Percentiles rank a stretch among this genome's conserved stretches.
Conservation (phyloP, 2,888 invertebrate species). For the Dolichopus griseipennis region DNA sequence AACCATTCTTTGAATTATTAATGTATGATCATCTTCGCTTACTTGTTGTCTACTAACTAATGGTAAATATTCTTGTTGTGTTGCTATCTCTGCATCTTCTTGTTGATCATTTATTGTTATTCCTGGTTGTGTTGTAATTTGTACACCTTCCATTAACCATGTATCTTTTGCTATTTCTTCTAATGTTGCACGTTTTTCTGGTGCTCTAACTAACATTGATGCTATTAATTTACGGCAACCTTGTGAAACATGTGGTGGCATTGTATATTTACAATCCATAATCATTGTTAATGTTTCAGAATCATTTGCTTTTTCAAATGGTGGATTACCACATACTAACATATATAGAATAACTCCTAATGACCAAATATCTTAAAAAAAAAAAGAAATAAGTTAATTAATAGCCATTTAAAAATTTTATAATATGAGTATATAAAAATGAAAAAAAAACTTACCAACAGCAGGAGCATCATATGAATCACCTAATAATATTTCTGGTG, state of each 20-base stretch:
- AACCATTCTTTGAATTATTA: conserved; percentile 92
- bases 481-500: conserved; percentile 96
- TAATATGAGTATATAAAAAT: background rate
- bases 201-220: conserved; percentile 88
- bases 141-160: conserved; percentile 62
- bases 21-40: conserved; percentile 81
- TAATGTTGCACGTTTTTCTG: conserved; percentile 79
- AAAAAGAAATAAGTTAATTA: conserved; percentile 15
- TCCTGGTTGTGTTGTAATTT: conserved; percentile 34
- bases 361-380: conserved; percentile 84
- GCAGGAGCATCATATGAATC: conserved; percentile 99
- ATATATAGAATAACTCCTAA: conserved; percentile 97
- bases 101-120: conserved; percentile 30
- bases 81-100: conserved; percentile 46
- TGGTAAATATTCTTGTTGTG: conserved; percentile 60
- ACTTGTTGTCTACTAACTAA: conserved; percentile 83
- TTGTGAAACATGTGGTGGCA: conserved; percentile 78
- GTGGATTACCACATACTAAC: conserved; percentile 94
- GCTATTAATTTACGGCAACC: conserved; percentile 85
- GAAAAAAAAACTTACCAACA: conserved; percentile 58
- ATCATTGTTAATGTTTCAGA: conserved; percentile 99
- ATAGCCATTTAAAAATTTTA: background rate
- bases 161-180: conserved; percentile 78
- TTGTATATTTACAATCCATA: conserved; percentile 96
- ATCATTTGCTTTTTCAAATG: conserved; percentile 98